Base-by-base conservation (phyloP, 1,140 invertebrate genomes). In the Sitophilus oryzae region DNA sequence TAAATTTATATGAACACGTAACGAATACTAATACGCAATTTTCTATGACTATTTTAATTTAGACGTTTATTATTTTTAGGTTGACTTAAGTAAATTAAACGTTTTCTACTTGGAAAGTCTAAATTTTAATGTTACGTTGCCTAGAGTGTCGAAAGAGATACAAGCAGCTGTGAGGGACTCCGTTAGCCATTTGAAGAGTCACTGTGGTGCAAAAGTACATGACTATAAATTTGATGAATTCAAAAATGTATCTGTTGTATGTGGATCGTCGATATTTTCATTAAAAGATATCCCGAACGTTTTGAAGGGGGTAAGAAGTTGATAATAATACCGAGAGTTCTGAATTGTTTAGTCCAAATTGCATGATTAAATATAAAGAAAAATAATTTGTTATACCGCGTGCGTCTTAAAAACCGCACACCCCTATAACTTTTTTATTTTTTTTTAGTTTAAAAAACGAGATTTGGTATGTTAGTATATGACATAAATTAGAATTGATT, bases 51-150 rank as follows among this genome's bases (percentile, higher is more conserved):
- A n/a, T n/a, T n/a, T n/a, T n/a, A n/a, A n/a, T n/a, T n/a, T n/a
- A n/a, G n/a, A n/a, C n/a, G n/a, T n/a, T n/a, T n/a, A n/a, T n/a
- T n/a, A n/a, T n/a, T 72, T 72, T 2, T 58, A 82, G 80, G 80
- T 91, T 5, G 78, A 86, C 63, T 40, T 89, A 4, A 77, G 74
- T 14, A 77, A 84, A 49, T 66, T 93, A 18, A 83, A 82, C 46
- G 81, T 87, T 63, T 91, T 82, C 67, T 91, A 87, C 59, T 82
- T 91, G 79, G 81, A 88, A 62, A 81, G 86, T 54, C 83, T 86
- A 59, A 80, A 80, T 3, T 78, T 77, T 3, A 78, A 83, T 22
- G 76, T 80, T 11, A 70, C 85, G 5, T 74, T 81, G 16, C 77
- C 79, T 14, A 72, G 75, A 5, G 79, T 91, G 3, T 75, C 83